Evolutionary conservation across 2,113 vertebrate genomes (phyloP).

Genomic region (Baryphthengus martii): DNA sequence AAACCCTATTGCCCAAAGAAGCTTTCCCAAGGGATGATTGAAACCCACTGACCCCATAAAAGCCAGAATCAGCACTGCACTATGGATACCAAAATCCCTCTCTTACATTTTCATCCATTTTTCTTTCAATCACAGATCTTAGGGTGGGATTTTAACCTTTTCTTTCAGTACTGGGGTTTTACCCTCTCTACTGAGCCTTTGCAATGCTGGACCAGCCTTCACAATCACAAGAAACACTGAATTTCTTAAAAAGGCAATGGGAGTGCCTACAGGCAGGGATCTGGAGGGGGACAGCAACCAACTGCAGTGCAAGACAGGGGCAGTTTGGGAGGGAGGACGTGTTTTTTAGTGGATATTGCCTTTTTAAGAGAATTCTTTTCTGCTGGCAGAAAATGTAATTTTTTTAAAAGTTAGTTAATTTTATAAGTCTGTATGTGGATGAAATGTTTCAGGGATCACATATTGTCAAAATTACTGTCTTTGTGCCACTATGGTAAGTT

Average conservation of each 20-base stretch:
- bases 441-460: neutral
- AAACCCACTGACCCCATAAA: neutral
- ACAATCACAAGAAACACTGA: neutral
- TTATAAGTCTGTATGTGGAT: neutral
- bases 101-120: neutral
- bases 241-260: conserved; percentile 36
- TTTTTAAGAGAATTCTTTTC: conserved; percentile 54
- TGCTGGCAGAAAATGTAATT: conserved; percentile 57
- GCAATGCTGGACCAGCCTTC: neutral
- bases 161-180: neutral
- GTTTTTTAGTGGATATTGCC: neutral
- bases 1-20: neutral
- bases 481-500: conserved; percentile 6
- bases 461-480: neutral
- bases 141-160: neutral
- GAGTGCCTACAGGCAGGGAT: neutral
- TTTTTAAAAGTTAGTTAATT: conserved; percentile 16
- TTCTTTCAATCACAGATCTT: neutral
- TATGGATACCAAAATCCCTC: neutral
- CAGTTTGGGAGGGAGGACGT: neutral
- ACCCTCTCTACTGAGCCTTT: neutral
- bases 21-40: neutral
- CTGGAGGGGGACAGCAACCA: neutral
- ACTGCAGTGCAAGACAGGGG: neutral
- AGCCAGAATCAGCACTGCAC: neutral